Evolutionary conservation across 2,113 vertebrate genomes (phyloP).

Genomic region (Carlito syrichta): DNA sequence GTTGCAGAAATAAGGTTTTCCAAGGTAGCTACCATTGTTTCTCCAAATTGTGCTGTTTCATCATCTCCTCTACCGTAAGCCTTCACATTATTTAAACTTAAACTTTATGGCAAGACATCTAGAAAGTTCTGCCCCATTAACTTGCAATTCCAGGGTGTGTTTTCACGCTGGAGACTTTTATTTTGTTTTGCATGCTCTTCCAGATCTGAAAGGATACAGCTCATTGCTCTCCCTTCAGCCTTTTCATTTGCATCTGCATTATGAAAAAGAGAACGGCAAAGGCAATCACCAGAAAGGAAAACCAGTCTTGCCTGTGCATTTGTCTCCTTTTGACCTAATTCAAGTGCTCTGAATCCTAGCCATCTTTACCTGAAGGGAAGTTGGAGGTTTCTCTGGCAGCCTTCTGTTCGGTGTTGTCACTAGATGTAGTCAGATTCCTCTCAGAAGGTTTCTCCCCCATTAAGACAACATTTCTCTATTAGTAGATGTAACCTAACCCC

Average conservation of each 20-base stretch:
- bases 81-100: background rate
- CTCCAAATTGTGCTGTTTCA: background rate
- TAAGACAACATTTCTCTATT: background rate
- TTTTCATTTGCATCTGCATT: background rate
- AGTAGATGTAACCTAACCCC: background rate
- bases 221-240: background rate
- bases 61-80: background rate
- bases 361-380: background rate
- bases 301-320: background rate
- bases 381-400: background rate
- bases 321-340: background rate
- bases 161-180: constrained; percentile 14
- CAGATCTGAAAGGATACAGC: background rate
- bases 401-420: background rate
- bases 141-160: background rate
- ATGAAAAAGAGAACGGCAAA: background rate
- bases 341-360: background rate
- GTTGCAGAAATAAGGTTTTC: background rate
- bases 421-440: background rate
- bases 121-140: background rate
- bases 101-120: background rate
- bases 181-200: constrained; percentile 14
- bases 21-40: background rate
- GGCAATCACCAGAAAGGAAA: background rate
- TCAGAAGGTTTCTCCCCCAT: background rate